phyloP scores from a whole-genome alignment of 2,113 vertebrate species.

The Sturnira hondurensis region DNA sequence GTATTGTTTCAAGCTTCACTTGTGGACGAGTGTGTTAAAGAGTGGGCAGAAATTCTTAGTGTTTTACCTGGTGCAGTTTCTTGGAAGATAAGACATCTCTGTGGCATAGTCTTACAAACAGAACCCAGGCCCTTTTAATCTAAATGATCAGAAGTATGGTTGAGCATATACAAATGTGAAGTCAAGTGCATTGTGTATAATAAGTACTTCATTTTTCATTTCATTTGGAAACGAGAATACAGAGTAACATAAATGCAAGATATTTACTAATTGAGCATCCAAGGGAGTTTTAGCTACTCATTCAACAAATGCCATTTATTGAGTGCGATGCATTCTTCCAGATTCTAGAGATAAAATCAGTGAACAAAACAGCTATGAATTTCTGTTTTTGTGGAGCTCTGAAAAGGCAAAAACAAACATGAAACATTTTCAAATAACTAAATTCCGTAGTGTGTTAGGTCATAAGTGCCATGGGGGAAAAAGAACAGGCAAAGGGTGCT shows the following conservation, averaged over 20 bases:
- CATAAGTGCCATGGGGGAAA: neutral
- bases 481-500: neutral
- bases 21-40: neutral
- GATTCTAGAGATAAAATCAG: neutral
- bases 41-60: neutral
- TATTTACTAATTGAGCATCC: neutral
- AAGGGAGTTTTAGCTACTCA: neutral
- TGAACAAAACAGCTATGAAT: conserved; percentile 10
- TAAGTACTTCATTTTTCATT: neutral
- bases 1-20: neutral
- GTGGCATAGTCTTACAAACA: neutral
- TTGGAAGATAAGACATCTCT: neutral
- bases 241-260: neutral
- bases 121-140: neutral
- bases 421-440: neutral
- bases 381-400: neutral
- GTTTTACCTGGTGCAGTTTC: neutral
- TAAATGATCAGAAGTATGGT: neutral
- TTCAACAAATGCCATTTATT: neutral
- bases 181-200: neutral
- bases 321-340: neutral
- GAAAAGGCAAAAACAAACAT: neutral
- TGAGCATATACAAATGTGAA: neutral
- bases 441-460: neutral
- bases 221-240: neutral